A percentile compares a stretch with the other conserved stretches of the same genome.
Evolutionary conservation across 2,888 invertebrate species (phyloP).

Genomic region (Heteropelma amictum): DNA sequence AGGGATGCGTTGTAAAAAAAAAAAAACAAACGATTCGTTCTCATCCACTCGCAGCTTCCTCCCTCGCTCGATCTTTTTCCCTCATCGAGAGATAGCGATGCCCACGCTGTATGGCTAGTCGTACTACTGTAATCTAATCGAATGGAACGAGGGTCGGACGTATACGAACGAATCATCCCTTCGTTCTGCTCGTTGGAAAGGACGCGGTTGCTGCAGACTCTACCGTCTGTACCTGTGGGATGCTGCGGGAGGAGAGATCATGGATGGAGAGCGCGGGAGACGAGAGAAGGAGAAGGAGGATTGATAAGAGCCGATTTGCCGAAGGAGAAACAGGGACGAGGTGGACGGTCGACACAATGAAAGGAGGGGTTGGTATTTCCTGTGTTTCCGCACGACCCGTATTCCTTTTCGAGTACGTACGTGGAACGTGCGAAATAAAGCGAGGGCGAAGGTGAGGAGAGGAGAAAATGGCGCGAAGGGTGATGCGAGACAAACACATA

Average conservation of each 20-base stretch:
- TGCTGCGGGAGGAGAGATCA: slow-evolving; percentile 27
- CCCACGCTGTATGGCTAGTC: slow-evolving; percentile 50
- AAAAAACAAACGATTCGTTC: no score
- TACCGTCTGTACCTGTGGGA: slow-evolving; percentile 4
- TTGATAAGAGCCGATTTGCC: slow-evolving; percentile 46
- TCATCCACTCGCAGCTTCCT: neutral
- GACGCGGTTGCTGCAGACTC: slow-evolving; percentile 37
- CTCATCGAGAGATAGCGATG: neutral
- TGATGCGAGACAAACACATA: slow-evolving; percentile 29
- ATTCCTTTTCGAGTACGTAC: neutral
- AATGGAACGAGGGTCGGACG: slow-evolving; percentile 60
- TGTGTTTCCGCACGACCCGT: neutral
- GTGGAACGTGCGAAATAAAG: slow-evolving; percentile 45
- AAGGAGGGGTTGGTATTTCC: slow-evolving; percentile 39
- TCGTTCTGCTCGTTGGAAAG: slow-evolving; percentile 40
- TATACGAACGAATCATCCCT: slow-evolving; percentile 51
- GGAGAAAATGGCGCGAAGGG: slow-evolving; percentile 57
- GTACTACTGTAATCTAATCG: slow-evolving; percentile 69
- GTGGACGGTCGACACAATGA: slow-evolving; percentile 47
- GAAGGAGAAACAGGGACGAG: slow-evolving; percentile 49
- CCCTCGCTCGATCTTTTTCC: neutral
- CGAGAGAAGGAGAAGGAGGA: slow-evolving; percentile 49
- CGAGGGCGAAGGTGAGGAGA: slow-evolving; percentile 56
- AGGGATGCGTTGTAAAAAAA: no score
- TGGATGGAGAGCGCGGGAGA: slow-evolving; percentile 20